Percentiles rank a stretch among this genome's conserved stretches.
Evolutionary conservation across 2,113 vertebrate species (phyloP).

Genomic region (Natator depressus): DNA sequence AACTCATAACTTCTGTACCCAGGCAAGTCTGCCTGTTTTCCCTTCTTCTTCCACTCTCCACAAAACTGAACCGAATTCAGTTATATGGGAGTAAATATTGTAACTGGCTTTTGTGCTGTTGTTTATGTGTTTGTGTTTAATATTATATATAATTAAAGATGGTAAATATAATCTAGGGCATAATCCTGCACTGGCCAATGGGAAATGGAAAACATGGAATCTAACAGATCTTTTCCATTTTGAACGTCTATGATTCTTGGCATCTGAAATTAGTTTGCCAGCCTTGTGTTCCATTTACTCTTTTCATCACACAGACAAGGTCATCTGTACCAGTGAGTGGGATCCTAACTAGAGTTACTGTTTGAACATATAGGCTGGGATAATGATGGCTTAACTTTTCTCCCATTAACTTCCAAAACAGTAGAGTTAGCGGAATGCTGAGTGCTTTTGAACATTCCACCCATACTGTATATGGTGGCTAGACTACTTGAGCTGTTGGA

Average conservation of each 20-base stretch:
- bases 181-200: neutral
- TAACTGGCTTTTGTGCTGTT: neutral
- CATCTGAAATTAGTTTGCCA: neutral
- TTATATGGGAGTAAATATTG: neutral
- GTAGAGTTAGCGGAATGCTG: neutral
- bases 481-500: neutral
- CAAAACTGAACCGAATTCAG: neutral
- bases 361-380: neutral
- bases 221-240: neutral
- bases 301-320: neutral
- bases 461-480: neutral
- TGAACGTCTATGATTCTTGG: neutral
- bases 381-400: neutral
- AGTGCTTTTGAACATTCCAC: neutral
- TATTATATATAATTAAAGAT: neutral
- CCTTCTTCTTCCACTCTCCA: neutral
- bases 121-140: neutral
- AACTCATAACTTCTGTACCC: neutral
- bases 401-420: neutral
- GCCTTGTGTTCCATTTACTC: neutral
- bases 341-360: neutral
- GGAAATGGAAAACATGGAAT: neutral
- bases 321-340: neutral
- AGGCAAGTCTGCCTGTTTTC: neutral
- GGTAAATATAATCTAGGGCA: neutral